Evolutionary conservation across 2,888 invertebrate genomes (phyloP).

Genomic region (Xestia rhomboidea): DNA sequence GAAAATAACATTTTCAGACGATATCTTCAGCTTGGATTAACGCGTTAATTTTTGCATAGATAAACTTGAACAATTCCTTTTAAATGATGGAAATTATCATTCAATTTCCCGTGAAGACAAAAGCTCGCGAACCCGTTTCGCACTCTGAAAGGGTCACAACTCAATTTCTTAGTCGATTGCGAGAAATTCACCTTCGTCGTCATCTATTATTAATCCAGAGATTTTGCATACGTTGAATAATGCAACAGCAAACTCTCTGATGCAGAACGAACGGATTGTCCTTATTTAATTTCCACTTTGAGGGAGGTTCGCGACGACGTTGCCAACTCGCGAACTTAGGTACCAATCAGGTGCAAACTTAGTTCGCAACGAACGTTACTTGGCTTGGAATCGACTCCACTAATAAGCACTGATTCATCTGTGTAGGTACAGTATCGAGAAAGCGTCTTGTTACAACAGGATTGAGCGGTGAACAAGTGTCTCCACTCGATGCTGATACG

Average conservation of each 20-base stretch:
- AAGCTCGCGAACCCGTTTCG: slow-evolving; percentile 76
- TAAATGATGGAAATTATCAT: slow-evolving; percentile 72
- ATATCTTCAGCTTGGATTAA: slow-evolving; percentile 28
- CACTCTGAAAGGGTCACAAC: slow-evolving; percentile 79
- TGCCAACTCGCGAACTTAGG: slow-evolving; percentile 71
- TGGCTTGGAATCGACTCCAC: slow-evolving; percentile 53
- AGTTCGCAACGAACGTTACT: slow-evolving; percentile 66
- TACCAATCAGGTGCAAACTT: slow-evolving; percentile 76
- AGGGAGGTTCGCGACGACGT: slow-evolving; percentile 71
- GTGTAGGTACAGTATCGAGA: slow-evolving; percentile 53
- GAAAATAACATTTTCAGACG: slow-evolving; percentile 17
- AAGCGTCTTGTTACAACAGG: slow-evolving; percentile 58
- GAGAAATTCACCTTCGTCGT: slow-evolving; percentile 82
- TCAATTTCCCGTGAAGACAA: slow-evolving; percentile 76
- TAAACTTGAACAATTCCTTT: slow-evolving; percentile 58
- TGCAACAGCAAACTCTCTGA: slow-evolving; percentile 79
- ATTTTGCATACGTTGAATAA: slow-evolving; percentile 87
- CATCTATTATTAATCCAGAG: slow-evolving; percentile 85
- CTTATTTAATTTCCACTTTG: slow-evolving; percentile 83
- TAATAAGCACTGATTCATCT: slow-evolving; percentile 62
- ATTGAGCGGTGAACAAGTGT: slow-evolving; percentile 39
- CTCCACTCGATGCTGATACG: slow-evolving; percentile 26
- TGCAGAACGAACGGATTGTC: slow-evolving; percentile 84
- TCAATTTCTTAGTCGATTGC: slow-evolving; percentile 79
- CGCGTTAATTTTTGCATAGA: slow-evolving; percentile 33